Base-by-base conservation (phyloP, 2,797 vertebrate species). In the Podargus strigoides region DNA sequence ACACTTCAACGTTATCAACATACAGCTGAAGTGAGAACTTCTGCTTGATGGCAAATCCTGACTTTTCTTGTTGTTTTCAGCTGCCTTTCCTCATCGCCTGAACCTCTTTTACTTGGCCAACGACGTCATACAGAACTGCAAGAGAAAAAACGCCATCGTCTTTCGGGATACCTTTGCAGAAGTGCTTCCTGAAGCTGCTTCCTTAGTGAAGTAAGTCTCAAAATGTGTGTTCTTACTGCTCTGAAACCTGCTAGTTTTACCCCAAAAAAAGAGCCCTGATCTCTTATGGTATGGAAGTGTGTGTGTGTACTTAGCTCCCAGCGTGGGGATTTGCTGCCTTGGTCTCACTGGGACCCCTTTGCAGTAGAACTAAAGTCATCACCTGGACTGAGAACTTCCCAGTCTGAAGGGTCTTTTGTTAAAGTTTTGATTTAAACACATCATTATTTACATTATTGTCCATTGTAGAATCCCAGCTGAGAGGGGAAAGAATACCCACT, bases 91-190 rank as follows among this genome's bases (percentile, higher is more conserved):
- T 78, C 99, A 99, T 89, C 98, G 99, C 30, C 97, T 99, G 97
- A 99, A 99, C 97, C 99, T 99, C 52, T 99, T 99, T 96, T 99
- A 99, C 96, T 94, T 99, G 91, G 99, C 99, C 94, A 99, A 99
- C 9, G 99, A 99, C 46, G 99, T 99, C 93, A 99, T 99, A 87
- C 99, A 99, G 97, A 99, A 99, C 98, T 99, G 99, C 98, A 99
- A 99, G 93, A 98, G 99, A 79, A 99, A 98, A 95, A 99, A 99
- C 1, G 99, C 99, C 8, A 98, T 99, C 6, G 98, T 98, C 49
- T 99, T 99, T 87, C 98, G 99, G 4, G 97, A 98, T 17, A 95
- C 99, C 3, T 99, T 99, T 27, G 99, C 99, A 1, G 99, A 99
- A 9, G 98, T 99, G 74, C 98, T 99, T 15, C 98, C 99, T 1